Evolutionary conservation across 1,140 invertebrate species (phyloP), one percentile per base, ranked within the genome.

Genomic region (Fopius arisanus): DNA sequence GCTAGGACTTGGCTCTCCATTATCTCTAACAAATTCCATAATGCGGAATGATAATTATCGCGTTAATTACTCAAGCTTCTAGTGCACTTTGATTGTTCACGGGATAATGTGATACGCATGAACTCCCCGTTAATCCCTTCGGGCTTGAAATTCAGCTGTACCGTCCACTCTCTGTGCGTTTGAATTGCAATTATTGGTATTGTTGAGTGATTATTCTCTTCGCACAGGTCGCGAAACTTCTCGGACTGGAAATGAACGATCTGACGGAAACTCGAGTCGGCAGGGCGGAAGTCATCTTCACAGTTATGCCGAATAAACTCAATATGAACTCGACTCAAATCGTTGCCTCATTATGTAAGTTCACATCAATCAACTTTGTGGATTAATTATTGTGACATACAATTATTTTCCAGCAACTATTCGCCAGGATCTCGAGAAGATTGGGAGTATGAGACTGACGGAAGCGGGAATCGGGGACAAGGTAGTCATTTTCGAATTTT

Each of bases 221-320:
- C 78, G 75, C 63, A 19, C 75, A 89, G 80, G 89, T 94, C 43
- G 89, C 88, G 43, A 88, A 90, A 78, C 82, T 93, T 71, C 84
- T 95, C 70, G 88, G 90, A 66, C 82, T 94, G 74, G 89, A 91
- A 66, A 84, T 87, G 29, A 85, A 88, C 6, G 84, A 85, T 2
- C 89, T 93, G 26, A 88, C 78, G 37, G 86, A 91, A 73, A 81
- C 89, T 65, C 94, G 94, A 70, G 91, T 95, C 74, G 92, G 93
- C 74, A 87, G 89, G 23, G 91, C 93, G 70, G 93, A 95, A 88
- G 93, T 97, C 3, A 93, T 93, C 4, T 97, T 97, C 84, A 94
- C 92, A 90, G 94, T 96, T 10, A 89, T 90, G 70, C 33, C 73
- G 29, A 95, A 95, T 85, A 89, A 83, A 70, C 91, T 90, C 81